Evolutionary conservation across 2,113 vertebrate species (phyloP).

Genomic region (Melanocharis versteri): DNA sequence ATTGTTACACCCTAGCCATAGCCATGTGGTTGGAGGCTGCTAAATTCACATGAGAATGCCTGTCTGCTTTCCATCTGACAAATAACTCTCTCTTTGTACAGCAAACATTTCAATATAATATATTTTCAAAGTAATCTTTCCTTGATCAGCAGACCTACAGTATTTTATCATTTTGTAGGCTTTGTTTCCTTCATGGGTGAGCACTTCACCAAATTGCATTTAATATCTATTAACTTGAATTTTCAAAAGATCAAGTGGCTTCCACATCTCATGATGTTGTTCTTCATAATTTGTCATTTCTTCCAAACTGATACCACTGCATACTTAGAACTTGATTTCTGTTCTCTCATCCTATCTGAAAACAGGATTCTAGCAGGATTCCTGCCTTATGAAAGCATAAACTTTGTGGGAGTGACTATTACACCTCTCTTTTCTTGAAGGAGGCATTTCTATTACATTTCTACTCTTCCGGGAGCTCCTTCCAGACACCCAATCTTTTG

Average conservation of each 20-base stretch:
- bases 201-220: conserved; percentile 71
- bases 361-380: conserved; percentile 10
- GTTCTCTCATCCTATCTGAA: conserved; percentile 3
- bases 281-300: conserved; percentile 41
- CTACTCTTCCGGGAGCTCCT: not conserved
- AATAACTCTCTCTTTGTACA: conserved; percentile 26
- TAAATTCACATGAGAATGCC: conserved; percentile 39
- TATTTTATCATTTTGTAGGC: conserved; percentile 69
- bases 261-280: conserved; percentile 58
- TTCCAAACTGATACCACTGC: not conserved
- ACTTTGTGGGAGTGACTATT: not conserved
- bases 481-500: not conserved
- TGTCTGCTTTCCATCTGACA: conserved; percentile 45
- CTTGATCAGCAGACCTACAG: conserved; percentile 66
- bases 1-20: conserved; percentile 12
- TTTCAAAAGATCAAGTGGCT: conserved; percentile 66
- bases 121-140: conserved; percentile 68
- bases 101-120: conserved; percentile 54
- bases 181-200: conserved; percentile 71
- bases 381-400: not conserved
- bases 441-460: not conserved
- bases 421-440: not conserved
- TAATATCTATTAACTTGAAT: conserved; percentile 67
- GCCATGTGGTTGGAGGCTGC: not conserved
- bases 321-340: conserved; percentile 48